Base-by-base conservation (phyloP, 2,888 invertebrate species). In the Caradrina clavipalpis region DNA sequence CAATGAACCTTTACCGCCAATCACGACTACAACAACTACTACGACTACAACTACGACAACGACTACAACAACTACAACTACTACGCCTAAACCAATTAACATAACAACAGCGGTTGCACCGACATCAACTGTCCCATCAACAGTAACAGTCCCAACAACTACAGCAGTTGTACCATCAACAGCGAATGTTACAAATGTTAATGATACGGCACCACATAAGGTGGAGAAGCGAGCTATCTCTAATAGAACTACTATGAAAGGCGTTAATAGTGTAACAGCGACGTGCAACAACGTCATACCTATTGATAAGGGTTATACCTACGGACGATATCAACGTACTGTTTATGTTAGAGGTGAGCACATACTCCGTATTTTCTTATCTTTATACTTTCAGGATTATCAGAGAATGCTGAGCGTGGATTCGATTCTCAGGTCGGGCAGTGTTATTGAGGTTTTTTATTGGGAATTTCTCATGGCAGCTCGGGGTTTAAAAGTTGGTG, bases 261-360 rank as follows among this genome's bases (percentile, higher is more conserved):
- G 80, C 2, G 64, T 83, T 0, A 88, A 89, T 59, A 88, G 88
- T 54, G 88, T 88, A n/a, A 87, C 45, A 42, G 49, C 51, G 15
- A 67, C 89, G 21, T 96, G 95, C 64, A 88, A 93, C 50, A 92
- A 93, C 50, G 97, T 97, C n/a, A 94, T 98, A 26, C 96, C 97
- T 0, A 95, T 97, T 50, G 97, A 97, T 87, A 93, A 96, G 3
- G 96, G 96, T 35, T 97, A 97, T 83, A 97, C 97, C 0, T 98
- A 97, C 88, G 98, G 98, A 11, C 97, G 97, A 87, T 98, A 98
- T 88, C 94, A 96, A 50, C 96, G 96, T 69, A 96, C 96, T 61
- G 89, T 98, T 62, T 93, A 96, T 60, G 97, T 97, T 0, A 97
- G 97, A 96, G 97, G 98, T 98, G 89, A 94, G 90, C 64, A 35